Conservation (phyloP, 1,140 invertebrate genomes). For the Bombus confusus region DNA sequence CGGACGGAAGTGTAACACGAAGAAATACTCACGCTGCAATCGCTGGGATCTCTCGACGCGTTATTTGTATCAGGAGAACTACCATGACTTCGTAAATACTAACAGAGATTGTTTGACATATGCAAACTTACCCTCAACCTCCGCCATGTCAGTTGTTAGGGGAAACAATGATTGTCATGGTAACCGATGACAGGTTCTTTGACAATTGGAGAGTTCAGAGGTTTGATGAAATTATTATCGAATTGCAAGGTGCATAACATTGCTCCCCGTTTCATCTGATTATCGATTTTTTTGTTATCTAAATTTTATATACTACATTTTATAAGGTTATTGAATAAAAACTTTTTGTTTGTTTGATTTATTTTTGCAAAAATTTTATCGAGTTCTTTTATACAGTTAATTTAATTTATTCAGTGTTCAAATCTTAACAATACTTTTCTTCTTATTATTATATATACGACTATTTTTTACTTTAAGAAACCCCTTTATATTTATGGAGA, state of each 20-base stretch:
- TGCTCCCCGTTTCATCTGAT: not conserved
- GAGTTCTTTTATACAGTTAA: not conserved
- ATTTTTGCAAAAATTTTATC: not conserved
- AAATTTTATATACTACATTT: not conserved
- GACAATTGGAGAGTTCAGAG: not conserved
- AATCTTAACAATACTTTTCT: no score
- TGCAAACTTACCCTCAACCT: slow-evolving; percentile 74
- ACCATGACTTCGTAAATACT: slow-evolving; percentile 31
- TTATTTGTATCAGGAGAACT: slow-evolving; percentile 26
- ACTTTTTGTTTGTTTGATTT: no score
- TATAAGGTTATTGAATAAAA: not conserved
- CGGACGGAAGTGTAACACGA: slow-evolving; percentile 23
- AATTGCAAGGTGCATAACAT: not conserved
- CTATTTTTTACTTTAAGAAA: no score
- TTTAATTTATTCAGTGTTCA: not conserved
- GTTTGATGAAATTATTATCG: slow-evolving; percentile 15
- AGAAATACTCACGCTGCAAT: slow-evolving; percentile 19
- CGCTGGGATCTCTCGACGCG: slow-evolving; percentile 43
- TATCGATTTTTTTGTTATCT: not conserved
- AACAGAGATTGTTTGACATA: slow-evolving; percentile 57
- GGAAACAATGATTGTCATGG: slow-evolving; percentile 69
- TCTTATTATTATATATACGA: no score
- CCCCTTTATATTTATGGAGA: no score
- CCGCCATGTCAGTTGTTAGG: slow-evolving; percentile 76
- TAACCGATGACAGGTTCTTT: slow-evolving; percentile 34